Evolutionary conservation across 2,113 vertebrate species (phyloP).

Genomic region (Sarotherodon lohbergeri): DNA sequence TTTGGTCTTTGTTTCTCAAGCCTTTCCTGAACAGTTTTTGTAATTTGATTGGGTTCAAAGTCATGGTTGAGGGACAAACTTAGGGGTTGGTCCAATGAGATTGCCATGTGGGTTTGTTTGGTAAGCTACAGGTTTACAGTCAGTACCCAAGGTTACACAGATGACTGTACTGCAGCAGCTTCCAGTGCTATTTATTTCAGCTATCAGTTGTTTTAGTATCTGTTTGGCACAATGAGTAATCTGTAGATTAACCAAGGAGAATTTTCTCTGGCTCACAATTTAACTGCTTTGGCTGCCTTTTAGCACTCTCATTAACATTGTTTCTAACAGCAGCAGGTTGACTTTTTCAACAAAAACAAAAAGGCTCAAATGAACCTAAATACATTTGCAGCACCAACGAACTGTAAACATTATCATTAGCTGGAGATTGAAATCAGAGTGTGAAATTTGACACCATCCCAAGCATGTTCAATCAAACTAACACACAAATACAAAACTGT

Average conservation of each 20-base stretch:
- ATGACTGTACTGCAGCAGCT: neutral
- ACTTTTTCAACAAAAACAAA: neutral
- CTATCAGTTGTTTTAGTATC: neutral
- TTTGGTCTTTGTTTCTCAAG: neutral
- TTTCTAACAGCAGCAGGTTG: neutral
- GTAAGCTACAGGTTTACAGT: neutral
- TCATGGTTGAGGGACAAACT: neutral
- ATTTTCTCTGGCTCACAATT: neutral
- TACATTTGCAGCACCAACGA: neutral
- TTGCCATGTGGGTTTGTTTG: neutral
- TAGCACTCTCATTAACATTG: neutral
- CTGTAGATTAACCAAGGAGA: neutral
- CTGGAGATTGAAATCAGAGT: neutral
- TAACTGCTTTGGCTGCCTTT: neutral
- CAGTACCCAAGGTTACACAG: neutral
- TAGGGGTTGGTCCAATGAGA: neutral
- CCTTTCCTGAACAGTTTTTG: neutral
- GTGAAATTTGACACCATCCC: neutral
- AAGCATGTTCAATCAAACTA: neutral
- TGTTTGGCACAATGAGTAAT: rapidly evolving
- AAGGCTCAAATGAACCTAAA: neutral
- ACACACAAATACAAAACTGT: neutral
- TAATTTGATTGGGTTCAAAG: neutral
- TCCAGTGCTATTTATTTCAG: neutral
- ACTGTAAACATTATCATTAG: neutral